These are phyloP conservation scores for Gisinianus flammeolus DNA, from an alignment of 2,888 invertebrate genomes.

Conservation along the genomic window DNA sequence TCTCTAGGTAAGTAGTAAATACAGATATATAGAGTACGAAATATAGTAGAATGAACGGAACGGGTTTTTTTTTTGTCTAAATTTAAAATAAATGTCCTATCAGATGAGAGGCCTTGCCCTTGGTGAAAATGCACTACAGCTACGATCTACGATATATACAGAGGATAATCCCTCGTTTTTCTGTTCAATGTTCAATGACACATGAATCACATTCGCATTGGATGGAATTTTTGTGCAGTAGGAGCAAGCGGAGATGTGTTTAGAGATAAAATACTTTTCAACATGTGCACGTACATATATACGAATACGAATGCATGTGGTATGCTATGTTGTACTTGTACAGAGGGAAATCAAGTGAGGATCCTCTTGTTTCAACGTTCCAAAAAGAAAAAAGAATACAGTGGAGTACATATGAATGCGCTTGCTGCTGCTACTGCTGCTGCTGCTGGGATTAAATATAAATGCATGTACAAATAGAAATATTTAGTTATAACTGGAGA, in stretches of 20 bases:
- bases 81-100: constrained; percentile 24
- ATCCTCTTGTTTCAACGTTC: background rate
- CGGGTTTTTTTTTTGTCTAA: constrained; percentile 4
- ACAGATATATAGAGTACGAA: too few species aligned
- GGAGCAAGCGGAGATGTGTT: background rate
- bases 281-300: background rate
- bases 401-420: too few species aligned
- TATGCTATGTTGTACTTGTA: background rate
- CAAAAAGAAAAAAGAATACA: background rate
- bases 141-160: background rate
- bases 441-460: background rate
- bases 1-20: too few species aligned
- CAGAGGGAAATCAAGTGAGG: background rate
- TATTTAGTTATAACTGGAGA: background rate
- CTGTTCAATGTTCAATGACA: constrained; percentile 26
- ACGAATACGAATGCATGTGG: background rate
- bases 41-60: background rate
- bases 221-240: constrained; percentile 4
- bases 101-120: constrained; percentile 29
- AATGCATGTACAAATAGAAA: background rate
- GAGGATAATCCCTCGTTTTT: background rate
- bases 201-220: constrained; percentile 27
- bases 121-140: constrained; percentile 30
- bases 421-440: background rate
- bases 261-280: background rate